Conservation (phyloP, 2,113 vertebrate species). For the Campylorhamphus procurvoides region DNA sequence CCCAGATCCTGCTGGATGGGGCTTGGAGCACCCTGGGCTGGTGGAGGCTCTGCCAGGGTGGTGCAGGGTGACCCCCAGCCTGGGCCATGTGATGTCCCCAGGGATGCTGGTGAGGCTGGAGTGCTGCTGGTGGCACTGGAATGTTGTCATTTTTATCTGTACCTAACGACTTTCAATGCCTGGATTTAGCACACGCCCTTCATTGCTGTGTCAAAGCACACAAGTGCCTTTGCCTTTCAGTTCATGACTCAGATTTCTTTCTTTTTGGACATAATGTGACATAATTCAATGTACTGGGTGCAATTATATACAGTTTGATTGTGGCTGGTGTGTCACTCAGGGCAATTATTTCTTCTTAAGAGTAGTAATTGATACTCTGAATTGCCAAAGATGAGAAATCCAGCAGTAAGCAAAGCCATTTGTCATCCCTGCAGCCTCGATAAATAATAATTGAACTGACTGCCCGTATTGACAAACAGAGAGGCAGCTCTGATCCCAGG, state of each 20-base stretch:
- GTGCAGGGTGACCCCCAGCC: not conserved
- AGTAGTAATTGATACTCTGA: slow-evolving; percentile 26
- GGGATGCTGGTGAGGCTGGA: fast-evolving
- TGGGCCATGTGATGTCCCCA: fast-evolving
- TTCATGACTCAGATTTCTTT: not conserved
- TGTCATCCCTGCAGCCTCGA: not conserved
- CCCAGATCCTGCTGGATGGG: not conserved
- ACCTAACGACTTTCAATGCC: not conserved
- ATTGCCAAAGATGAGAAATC: slow-evolving; percentile 4
- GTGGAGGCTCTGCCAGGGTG: not conserved
- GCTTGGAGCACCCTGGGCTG: not conserved
- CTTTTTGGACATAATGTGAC: not conserved
- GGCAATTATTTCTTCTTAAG: slow-evolving; percentile 30
- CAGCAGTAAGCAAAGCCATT: not conserved
- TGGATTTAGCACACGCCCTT: fast-evolving
- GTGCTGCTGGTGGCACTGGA: not conserved
- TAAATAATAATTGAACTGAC: slow-evolving; percentile 16
- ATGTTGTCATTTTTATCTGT: fast-evolving
- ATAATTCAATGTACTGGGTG: not conserved
- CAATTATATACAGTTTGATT: not conserved
- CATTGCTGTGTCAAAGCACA: not conserved
- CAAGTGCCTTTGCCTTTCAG: not conserved
- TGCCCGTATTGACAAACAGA: slow-evolving; percentile 36
- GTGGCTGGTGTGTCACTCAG: slow-evolving; percentile 1
- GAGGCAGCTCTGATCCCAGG: not conserved